Evolutionary conservation across 1,140 invertebrate genomes (phyloP).

Genomic region (Lordiphosa clarofinis): DNA sequence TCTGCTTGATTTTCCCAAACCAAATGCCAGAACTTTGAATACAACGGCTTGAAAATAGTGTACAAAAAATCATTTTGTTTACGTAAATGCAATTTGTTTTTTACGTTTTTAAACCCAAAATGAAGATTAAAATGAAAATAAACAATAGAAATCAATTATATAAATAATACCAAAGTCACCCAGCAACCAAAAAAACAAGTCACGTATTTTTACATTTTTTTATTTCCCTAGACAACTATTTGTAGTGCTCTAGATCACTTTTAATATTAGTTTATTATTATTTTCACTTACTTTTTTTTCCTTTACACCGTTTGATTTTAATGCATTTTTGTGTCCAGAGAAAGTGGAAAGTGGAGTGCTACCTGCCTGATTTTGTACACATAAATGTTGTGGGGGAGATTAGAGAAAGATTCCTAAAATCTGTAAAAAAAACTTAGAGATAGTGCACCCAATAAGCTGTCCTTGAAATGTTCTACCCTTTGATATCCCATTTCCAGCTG

Average conservation of each 20-base stretch:
- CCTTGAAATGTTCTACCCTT: no score
- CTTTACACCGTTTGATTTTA: neutral
- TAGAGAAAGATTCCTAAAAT: no score
- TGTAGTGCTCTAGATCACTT: constrained; percentile 58
- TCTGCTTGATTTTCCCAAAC: constrained; percentile 21
- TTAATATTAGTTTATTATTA: constrained; percentile 9
- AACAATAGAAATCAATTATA: constrained; percentile 34
- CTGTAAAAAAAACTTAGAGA: no score
- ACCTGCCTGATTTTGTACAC: constrained; percentile 27
- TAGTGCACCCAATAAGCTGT: no score
- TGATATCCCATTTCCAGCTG: no score
- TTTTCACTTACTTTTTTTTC: constrained; percentile 3
- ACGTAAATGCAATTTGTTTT: constrained; percentile 79
- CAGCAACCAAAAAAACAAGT: constrained; percentile 33
- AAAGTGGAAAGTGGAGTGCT: constrained; percentile 20
- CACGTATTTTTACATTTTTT: constrained; percentile 13
- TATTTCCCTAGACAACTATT: constrained; percentile 27
- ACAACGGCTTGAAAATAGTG: constrained; percentile 40
- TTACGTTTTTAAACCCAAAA: constrained; percentile 57
- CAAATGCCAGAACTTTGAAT: constrained; percentile 40
- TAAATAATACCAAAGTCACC: constrained; percentile 29
- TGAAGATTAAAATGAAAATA: constrained; percentile 29
- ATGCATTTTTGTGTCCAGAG: constrained; percentile 53
- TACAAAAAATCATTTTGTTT: constrained; percentile 65
- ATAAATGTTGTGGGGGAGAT: neutral